Evolutionary conservation across 2,888 invertebrate species (phyloP).

Genomic region (Habrosyne pyritoides): DNA sequence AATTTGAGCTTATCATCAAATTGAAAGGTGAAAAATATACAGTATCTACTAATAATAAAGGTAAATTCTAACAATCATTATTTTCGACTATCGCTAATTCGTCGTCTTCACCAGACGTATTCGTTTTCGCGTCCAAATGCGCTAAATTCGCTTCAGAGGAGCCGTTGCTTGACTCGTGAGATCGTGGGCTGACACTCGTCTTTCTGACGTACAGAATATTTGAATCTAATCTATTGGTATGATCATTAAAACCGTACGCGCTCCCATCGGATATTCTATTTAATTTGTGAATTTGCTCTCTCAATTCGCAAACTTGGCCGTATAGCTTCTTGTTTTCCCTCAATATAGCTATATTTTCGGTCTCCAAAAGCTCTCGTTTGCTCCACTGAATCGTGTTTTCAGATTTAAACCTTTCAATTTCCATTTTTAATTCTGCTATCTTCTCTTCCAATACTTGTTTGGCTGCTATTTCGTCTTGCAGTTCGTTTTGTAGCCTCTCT

Average conservation of each 20-base stretch:
- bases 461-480: constrained; percentile 75
- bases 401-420: constrained; percentile 93
- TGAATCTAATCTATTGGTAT: constrained; percentile 58
- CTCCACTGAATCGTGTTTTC: constrained; percentile 98
- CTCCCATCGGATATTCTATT: constrained; percentile 76
- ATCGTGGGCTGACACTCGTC: constrained; percentile 70
- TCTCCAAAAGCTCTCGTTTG: constrained; percentile 94
- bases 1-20: not conserved
- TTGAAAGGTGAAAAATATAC: constrained; percentile 12
- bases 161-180: constrained; percentile 73
- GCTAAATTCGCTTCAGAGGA: constrained; percentile 73
- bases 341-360: constrained; percentile 93
- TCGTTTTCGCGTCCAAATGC: constrained; percentile 67
- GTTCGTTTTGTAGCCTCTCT: constrained; percentile 71
- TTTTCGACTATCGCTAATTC: constrained; percentile 73
- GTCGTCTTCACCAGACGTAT: constrained; percentile 75
- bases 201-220: constrained; percentile 72
- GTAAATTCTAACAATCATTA: constrained; percentile 43
- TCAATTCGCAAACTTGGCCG: constrained; percentile 72
- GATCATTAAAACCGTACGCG: constrained; percentile 50
- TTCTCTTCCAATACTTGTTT: constrained; percentile 77
- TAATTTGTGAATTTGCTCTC: constrained; percentile 76
- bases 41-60: not conserved
- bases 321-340: constrained; percentile 94
- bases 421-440: constrained; percentile 71